Percentiles rank a stretch among this genome's conserved stretches.
These are phyloP conservation scores for Sardinella longiceps DNA, from an alignment of 2,797 vertebrate genomes.

Conservation along the genomic window DNA sequence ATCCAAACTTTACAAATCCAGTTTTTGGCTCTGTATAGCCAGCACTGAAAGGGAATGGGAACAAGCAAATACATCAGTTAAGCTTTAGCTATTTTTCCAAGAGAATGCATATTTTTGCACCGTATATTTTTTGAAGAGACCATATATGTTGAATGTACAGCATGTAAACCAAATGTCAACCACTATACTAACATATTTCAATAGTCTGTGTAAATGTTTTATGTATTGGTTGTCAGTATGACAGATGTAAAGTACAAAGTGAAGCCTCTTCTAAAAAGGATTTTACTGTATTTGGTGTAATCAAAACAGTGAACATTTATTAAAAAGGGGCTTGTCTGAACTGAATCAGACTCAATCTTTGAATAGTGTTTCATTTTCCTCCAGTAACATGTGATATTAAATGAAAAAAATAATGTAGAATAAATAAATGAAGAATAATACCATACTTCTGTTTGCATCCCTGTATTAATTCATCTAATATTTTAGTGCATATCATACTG, in stretches of 20 bases:
- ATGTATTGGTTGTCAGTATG: neutral
- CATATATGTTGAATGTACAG: slow-evolving; percentile 9
- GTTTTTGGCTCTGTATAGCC: slow-evolving; percentile 61
- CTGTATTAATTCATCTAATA: too few species aligned
- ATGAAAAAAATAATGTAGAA: too few species aligned
- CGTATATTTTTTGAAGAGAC: neutral
- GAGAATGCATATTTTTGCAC: slow-evolving; percentile 34
- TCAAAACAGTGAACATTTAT: neutral
- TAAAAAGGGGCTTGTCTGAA: neutral
- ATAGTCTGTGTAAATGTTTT: neutral
- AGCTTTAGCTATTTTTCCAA: slow-evolving; percentile 20
- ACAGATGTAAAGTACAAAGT: neutral
- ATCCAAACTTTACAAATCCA: slow-evolving; percentile 66
- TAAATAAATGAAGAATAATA: too few species aligned
- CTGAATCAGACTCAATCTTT: neutral
- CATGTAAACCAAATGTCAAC: slow-evolving; percentile 2
- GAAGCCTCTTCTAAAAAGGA: neutral
- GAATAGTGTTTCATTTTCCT: neutral
- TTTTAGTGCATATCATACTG: too few species aligned
- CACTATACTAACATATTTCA: slow-evolving; percentile 30
- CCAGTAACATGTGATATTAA: neutral
- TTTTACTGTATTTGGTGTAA: slow-evolving; percentile 41
- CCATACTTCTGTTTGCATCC: too few species aligned
- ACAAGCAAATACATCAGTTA: neutral
- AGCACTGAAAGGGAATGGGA: slow-evolving; percentile 1